Evolutionary conservation across 1,140 invertebrate genomes (phyloP), one percentile per base, ranked within the genome.

Genomic region (Saxidomus purpurata): DNA sequence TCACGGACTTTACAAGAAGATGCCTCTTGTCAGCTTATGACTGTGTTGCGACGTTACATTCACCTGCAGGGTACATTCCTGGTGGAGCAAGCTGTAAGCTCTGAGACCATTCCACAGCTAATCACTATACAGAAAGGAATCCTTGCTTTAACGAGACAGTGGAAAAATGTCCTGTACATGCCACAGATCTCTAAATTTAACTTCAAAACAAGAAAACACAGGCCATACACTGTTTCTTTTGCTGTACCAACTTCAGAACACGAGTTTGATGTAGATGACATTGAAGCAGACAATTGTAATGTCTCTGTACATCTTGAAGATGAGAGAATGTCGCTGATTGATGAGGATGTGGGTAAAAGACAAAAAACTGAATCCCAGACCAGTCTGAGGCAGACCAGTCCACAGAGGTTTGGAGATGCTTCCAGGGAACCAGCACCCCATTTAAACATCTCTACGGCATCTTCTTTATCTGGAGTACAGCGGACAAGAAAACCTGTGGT

Each of bases 151-250:
- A 99, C 98, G 93, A 97, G 98, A 2, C 98, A 99, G 94, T 99
- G 99, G 99, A 99, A 99, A 96, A 99, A 99, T 95, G 98, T 98
- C 4, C 96, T 99, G 1, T 99, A 99, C 94, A 99, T 99, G 91
- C 99, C 99, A 0, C 96, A 99, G 71, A 96, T 99, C 49, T 96
- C 98, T 77, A 98, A 99, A 93, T 98, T 98, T 22, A 92, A 93
- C 61, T 94, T 95, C 93, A 96, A 96, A 87, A 92, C 95, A 15
- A 94, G 94, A 81, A 98, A 98, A 96, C 97, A 97, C 77, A 97
- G 98, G 22, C 95, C 96, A 0, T 96, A 98, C 81, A 98, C 98
- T 94, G 98, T 99, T 17, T 98, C 98, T 28, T 98, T 98, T 96
- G 97, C 98, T 19, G 96, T 98, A 71, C 98, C 98, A 0, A 97